Percentiles rank a stretch among this genome's conserved stretches.
Conservation (phyloP, 2,113 vertebrate species). For the Lampris incognitus region DNA sequence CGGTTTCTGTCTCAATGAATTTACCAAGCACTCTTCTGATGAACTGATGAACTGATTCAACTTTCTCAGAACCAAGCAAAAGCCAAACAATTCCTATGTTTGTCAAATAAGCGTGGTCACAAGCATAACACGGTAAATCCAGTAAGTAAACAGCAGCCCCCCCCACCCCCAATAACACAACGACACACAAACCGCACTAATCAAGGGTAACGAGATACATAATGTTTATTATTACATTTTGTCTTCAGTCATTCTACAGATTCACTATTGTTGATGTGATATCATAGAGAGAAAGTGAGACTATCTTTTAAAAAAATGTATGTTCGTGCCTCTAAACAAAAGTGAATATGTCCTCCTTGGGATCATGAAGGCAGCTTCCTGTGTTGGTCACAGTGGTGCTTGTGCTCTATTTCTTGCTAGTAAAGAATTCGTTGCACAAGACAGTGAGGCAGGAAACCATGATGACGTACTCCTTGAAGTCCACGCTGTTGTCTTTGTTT, state of each 20-base stretch:
- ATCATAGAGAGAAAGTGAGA: too few relatives aligned
- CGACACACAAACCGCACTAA: neutral
- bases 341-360: conserved; percentile 9
- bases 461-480: conserved; percentile 77
- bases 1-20: too few relatives aligned
- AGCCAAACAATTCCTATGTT: too few relatives aligned
- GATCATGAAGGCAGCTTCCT: conserved; percentile 18
- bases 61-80: too few relatives aligned
- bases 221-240: conserved; percentile 67
- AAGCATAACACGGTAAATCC: too few relatives aligned
- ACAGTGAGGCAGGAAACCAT: conserved; percentile 68
- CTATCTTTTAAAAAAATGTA: neutral
- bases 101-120: too few relatives aligned
- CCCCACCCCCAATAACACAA: neutral
- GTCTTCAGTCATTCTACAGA: neutral
- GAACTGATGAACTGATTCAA: too few relatives aligned
- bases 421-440: conserved; percentile 69
- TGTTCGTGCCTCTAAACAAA: neutral
- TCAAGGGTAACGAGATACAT: conserved; percentile 10
- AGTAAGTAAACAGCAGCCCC: too few relatives aligned
- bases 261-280: too few relatives aligned
- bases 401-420: conserved; percentile 18
- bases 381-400: conserved; percentile 35
- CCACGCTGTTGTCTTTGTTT: conserved; percentile 74
- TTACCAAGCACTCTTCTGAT: too few relatives aligned